Evolutionary conservation across 2,888 invertebrate species (phyloP).

Genomic region (Eupithecia insigniata): DNA sequence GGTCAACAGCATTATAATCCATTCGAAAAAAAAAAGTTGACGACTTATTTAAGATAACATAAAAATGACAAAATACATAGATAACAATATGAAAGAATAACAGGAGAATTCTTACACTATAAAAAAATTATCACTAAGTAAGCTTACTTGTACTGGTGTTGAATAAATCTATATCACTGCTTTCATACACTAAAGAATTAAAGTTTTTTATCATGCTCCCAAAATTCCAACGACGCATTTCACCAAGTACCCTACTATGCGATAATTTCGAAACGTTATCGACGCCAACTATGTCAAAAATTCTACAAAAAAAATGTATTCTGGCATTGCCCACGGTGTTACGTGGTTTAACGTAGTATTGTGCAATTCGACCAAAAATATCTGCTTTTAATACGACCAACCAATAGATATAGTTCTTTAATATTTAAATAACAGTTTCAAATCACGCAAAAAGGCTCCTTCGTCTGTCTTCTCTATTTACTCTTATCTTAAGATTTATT

Average conservation of each 20-base stretch:
- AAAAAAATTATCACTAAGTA: no score
- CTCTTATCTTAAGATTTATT: not conserved
- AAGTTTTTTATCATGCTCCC: no score
- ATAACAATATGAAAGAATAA: no score
- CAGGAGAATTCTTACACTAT: no score
- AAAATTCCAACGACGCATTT: constrained; percentile 2
- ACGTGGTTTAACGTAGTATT: not conserved
- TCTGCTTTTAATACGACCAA: not conserved
- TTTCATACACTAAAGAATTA: no score
- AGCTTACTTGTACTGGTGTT: no score
- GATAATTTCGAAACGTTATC: constrained; percentile 4
- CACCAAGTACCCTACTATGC: not conserved
- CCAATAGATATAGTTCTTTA: not conserved
- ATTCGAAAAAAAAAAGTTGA: no score
- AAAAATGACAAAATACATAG: no score
- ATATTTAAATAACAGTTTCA: not conserved
- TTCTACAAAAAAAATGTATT: not conserved
- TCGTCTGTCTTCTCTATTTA: not conserved
- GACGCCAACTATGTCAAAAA: constrained; percentile 9
- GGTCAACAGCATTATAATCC: no score
- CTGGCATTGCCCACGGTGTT: not conserved
- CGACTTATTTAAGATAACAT: no score
- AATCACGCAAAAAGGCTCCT: not conserved
- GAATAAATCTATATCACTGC: no score
- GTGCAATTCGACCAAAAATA: constrained; percentile 3